phyloP scores from a whole-genome alignment of 2,797 vertebrate genomes.

The Iguana delicatissima region DNA sequence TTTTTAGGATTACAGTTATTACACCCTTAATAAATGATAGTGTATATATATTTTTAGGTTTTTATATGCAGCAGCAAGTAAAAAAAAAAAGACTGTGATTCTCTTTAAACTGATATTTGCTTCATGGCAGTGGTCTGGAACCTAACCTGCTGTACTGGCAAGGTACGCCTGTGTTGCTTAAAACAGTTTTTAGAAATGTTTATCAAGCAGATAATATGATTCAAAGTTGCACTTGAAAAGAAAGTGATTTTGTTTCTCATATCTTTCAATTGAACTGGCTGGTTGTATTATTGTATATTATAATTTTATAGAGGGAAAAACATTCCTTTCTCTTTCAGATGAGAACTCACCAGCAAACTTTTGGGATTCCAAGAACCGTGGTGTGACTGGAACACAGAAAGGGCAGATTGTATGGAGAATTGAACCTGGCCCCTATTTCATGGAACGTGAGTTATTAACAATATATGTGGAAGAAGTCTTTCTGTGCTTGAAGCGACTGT shows the following conservation, averaged over 20 bases:
- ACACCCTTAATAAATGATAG: too few species aligned
- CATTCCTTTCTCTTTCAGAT: slow-evolving; percentile 81
- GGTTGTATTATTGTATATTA: background rate
- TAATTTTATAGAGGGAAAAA: slow-evolving; percentile 37
- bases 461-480: background rate
- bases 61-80: too few species aligned
- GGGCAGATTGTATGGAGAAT: slow-evolving; percentile 98
- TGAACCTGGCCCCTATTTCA: slow-evolving; percentile 95
- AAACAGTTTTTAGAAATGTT: background rate
- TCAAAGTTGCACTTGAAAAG: background rate
- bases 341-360: slow-evolving; percentile 97
- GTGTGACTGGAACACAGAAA: slow-evolving; percentile 96
- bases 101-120: too few species aligned
- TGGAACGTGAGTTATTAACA: slow-evolving; percentile 91
- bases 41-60: too few species aligned
- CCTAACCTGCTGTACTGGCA: too few species aligned
- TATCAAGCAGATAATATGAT: background rate
- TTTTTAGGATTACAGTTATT: too few species aligned
- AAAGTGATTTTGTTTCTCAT: background rate
- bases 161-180: background rate
- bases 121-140: too few species aligned
- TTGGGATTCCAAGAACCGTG: slow-evolving; percentile 99
- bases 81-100: too few species aligned
- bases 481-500: background rate
- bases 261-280: background rate